phyloP scores from a whole-genome alignment of 2,113 vertebrate genomes.

The Thamnophis sirtalis region DNA sequence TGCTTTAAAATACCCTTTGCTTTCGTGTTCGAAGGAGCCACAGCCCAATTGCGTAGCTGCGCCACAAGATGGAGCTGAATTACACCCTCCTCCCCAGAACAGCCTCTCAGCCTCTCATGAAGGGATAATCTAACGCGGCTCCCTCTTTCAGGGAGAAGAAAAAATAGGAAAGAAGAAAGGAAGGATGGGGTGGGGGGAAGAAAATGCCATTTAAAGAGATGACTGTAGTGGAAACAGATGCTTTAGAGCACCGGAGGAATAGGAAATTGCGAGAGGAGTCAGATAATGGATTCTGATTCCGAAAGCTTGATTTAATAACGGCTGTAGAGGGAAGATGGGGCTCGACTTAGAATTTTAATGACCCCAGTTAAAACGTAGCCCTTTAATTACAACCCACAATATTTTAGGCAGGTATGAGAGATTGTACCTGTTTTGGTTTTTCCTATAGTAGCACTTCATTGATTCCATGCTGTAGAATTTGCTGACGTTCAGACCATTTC shows the following conservation, averaged over 20 bases:
- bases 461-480: background rate
- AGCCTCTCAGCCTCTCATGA: constrained; percentile 34
- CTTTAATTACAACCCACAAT: constrained; percentile 17
- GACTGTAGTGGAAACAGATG: constrained; percentile 29
- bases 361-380: background rate
- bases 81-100: constrained; percentile 30
- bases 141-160: background rate
- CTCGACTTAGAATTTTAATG: constrained; percentile 30
- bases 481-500: background rate
- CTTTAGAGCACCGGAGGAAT: constrained; percentile 32
- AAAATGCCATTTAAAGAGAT: constrained; percentile 43
- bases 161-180: background rate
- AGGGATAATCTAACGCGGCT: constrained; percentile 41
- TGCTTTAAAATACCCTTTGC: background rate
- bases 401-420: background rate
- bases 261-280: constrained; percentile 41
- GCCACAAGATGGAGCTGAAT: constrained; percentile 68
- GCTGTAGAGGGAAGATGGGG: constrained; percentile 28
- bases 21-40: background rate
- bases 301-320: constrained; percentile 23
- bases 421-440: background rate
- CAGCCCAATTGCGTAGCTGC: constrained; percentile 40
- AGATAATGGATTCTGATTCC: constrained; percentile 40
- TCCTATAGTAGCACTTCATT: background rate
- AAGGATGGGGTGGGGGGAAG: background rate